Percentiles rank a stretch among this genome's conserved stretches.
Conservation (phyloP, 2,888 invertebrate species). For the Lucinisca nassula region DNA sequence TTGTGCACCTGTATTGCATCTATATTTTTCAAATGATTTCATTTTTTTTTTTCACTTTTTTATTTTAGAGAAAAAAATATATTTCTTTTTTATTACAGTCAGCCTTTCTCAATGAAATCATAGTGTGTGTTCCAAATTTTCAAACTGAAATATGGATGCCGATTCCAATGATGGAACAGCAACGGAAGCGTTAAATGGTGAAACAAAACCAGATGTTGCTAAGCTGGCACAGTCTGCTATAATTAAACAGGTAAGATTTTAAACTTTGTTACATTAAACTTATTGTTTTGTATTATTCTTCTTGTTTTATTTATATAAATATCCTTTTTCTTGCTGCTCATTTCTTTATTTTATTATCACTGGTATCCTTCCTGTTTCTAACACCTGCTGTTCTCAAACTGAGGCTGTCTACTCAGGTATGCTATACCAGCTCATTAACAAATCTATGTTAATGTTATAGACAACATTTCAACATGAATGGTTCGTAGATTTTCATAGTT, state of each 20-base stretch:
- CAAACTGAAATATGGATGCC: conserved; percentile 79
- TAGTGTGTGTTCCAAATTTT: background rate
- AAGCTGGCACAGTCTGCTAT: conserved; percentile 87
- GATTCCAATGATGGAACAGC: conserved; percentile 85
- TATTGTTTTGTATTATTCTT: too few relatives aligned
- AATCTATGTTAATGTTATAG: conserved; percentile 85
- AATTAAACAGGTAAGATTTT: conserved; percentile 86
- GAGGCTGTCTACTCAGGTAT: background rate
- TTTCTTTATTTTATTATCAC: background rate
- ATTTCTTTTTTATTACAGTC: background rate
- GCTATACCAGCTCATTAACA: conserved; percentile 77
- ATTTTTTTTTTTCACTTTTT: background rate
- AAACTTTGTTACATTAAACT: too few relatives aligned
- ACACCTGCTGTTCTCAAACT: conserved; percentile 18
- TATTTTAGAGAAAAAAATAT: too few relatives aligned
- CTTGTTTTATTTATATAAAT: background rate
- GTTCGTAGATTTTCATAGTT: conserved; percentile 53
- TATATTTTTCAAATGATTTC: background rate
- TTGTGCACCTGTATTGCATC: too few relatives aligned
- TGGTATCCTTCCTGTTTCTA: background rate
- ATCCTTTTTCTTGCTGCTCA: background rate
- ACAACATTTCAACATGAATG: conserved; percentile 47
- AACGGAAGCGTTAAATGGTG: conserved; percentile 84
- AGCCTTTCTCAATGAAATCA: background rate
- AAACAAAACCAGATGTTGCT: conserved; percentile 86